Conservation (phyloP, 2,797 vertebrate genomes). For the Periophthalmus magnuspinnatus region DNA sequence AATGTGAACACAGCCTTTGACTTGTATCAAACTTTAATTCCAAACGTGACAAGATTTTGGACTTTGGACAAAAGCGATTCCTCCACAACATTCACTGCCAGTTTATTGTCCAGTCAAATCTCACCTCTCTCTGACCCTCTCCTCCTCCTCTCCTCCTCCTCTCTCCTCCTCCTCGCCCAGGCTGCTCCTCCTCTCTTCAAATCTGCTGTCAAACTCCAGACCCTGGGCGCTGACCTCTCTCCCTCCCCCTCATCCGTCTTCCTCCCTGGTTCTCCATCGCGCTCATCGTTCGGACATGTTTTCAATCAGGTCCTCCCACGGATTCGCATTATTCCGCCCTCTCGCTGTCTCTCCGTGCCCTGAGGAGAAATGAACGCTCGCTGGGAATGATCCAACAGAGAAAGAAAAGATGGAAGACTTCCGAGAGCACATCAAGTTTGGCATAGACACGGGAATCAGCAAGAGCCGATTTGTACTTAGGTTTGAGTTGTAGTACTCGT, state of each 20-base stretch:
- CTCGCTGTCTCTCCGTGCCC: background rate
- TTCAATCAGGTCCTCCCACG: background rate
- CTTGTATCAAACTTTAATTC: too few relatives aligned
- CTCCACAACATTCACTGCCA: too few relatives aligned
- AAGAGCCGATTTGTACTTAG: background rate
- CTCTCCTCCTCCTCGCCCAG: background rate
- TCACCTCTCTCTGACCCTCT: background rate
- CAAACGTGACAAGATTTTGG: too few relatives aligned
- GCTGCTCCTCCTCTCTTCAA: background rate
- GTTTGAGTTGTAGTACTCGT: background rate
- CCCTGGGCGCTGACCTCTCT: background rate
- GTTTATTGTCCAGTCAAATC: background rate
- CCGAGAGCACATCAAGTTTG: background rate
- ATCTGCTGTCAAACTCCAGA: background rate
- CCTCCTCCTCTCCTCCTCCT: background rate
- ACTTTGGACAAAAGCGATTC: too few relatives aligned
- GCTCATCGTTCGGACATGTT: conserved; percentile 1
- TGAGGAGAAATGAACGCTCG: background rate
- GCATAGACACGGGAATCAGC: background rate
- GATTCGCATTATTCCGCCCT: background rate
- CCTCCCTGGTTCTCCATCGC: background rate
- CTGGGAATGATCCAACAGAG: background rate
- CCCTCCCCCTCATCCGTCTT: background rate
- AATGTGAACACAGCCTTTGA: too few relatives aligned
- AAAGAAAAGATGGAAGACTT: background rate